Evolutionary conservation across 2,113 vertebrate genomes (phyloP).

Genomic region (Saguinus midas): DNA sequence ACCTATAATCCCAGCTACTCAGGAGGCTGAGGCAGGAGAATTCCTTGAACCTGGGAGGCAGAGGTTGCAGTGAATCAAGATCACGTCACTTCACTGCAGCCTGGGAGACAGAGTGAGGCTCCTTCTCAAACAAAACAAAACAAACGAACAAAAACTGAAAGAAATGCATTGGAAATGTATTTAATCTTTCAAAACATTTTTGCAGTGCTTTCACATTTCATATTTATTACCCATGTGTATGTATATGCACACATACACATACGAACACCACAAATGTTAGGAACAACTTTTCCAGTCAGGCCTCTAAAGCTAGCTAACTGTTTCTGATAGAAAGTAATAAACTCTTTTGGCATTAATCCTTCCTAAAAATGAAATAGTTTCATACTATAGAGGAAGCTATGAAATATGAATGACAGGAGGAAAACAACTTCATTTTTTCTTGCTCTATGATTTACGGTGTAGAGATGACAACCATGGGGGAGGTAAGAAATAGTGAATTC

Average conservation of each 20-base stretch:
- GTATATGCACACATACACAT: neutral
- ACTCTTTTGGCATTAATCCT: constrained; percentile 50
- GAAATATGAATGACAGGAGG: constrained; percentile 61
- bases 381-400: constrained; percentile 50
- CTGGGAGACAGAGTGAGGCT: too few relatives aligned
- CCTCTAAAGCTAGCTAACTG: constrained; percentile 58
- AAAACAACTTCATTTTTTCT: constrained; percentile 69
- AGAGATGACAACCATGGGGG: constrained; percentile 35
- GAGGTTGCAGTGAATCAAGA: too few relatives aligned
- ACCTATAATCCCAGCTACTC: too few relatives aligned
- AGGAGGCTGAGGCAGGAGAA: too few relatives aligned
- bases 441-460: neutral
- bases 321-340: constrained; percentile 65
- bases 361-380: constrained; percentile 65
- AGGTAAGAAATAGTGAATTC: constrained; percentile 36
- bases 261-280: neutral
- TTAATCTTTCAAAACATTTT: neutral
- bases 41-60: too few relatives aligned
- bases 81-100: too few relatives aligned
- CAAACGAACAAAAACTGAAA: neutral
- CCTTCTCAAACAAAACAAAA: too few relatives aligned
- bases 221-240: neutral
- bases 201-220: neutral
- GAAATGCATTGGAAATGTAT: neutral
- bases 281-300: neutral